A percentile compares a stretch with the other conserved stretches of the same genome.
phyloP scores from a whole-genome alignment of 2,797 vertebrate genomes.

The Myripristis jacobus region DNA sequence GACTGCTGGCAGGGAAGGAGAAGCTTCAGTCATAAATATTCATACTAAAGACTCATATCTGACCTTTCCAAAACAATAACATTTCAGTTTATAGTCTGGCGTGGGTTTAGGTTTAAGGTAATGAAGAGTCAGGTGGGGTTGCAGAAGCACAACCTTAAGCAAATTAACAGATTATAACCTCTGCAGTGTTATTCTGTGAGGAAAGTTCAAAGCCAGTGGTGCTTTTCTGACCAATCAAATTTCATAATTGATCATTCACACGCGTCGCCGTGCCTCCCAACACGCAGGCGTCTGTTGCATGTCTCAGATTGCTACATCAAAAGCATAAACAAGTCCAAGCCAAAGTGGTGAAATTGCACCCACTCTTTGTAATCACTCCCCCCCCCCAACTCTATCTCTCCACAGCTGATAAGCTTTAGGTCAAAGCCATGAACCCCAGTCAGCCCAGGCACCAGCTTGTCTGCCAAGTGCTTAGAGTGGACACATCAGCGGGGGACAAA shows the following conservation, averaged over 20 bases:
- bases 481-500: constrained; percentile 78
- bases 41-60: too few species aligned
- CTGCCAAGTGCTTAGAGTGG: constrained; percentile 58
- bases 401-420: constrained; percentile 59
- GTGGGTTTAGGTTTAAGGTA: too few species aligned
- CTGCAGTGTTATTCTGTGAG: too few species aligned
- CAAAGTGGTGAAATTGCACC: constrained; percentile 19
- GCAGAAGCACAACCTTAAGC: too few species aligned
- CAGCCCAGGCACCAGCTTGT: constrained; percentile 77
- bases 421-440: constrained; percentile 69
- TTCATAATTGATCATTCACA: neutral
- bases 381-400: constrained; percentile 36
- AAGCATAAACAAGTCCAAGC: constrained; percentile 28
- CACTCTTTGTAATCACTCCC: constrained; percentile 10
- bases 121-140: too few species aligned
- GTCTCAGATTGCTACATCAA: constrained; percentile 20
- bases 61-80: too few species aligned
- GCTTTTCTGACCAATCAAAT: neutral
- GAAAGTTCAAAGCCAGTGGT: neutral
- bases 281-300: constrained; percentile 17
- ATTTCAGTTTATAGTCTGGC: too few species aligned
- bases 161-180: too few species aligned
- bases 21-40: too few species aligned
- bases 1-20: too few species aligned
- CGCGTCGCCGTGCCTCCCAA: neutral